Evolutionary conservation across 2,113 vertebrate species (phyloP).

Genomic region (Oophaga pumilio): DNA sequence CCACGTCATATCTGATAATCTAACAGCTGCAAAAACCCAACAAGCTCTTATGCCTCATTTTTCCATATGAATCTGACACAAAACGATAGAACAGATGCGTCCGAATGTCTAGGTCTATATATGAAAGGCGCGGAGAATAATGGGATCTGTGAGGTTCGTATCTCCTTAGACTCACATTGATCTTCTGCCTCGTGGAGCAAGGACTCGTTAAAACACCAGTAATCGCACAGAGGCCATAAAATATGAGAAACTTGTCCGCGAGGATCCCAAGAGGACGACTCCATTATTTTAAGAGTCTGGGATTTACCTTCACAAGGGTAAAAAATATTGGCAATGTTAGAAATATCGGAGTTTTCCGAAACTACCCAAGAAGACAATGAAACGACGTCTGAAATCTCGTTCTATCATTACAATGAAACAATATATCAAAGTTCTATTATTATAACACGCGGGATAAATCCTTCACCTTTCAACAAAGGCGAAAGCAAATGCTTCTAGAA

Average conservation of each 20-base stretch:
- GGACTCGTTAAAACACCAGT: constrained; percentile 32
- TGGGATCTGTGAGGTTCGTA: not conserved
- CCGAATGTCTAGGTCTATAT: constrained; percentile 1
- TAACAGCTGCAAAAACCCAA: not conserved
- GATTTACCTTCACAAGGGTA: not conserved
- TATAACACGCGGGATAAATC: not conserved
- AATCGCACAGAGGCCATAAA: constrained; percentile 4
- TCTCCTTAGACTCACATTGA: constrained; percentile 12
- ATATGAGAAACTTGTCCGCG: constrained; percentile 25
- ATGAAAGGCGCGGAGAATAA: not conserved
- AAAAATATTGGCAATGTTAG: constrained; percentile 17
- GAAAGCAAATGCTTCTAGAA: not conserved
- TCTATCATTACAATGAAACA: not conserved
- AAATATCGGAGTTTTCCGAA: not conserved
- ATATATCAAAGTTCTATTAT: not conserved
- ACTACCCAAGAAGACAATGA: constrained; percentile 3
- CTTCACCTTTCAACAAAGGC: not conserved
- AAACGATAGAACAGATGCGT: not conserved
- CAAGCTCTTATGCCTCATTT: not conserved
- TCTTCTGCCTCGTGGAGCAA: not conserved
- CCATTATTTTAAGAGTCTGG: constrained; percentile 11
- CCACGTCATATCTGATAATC: not conserved
- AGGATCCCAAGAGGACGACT: constrained; percentile 6
- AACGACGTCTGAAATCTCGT: not conserved
- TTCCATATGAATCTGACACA: not conserved